Evolutionary conservation across 2,113 vertebrate genomes (phyloP).

Genomic region (Paedocypris sp.): DNA sequence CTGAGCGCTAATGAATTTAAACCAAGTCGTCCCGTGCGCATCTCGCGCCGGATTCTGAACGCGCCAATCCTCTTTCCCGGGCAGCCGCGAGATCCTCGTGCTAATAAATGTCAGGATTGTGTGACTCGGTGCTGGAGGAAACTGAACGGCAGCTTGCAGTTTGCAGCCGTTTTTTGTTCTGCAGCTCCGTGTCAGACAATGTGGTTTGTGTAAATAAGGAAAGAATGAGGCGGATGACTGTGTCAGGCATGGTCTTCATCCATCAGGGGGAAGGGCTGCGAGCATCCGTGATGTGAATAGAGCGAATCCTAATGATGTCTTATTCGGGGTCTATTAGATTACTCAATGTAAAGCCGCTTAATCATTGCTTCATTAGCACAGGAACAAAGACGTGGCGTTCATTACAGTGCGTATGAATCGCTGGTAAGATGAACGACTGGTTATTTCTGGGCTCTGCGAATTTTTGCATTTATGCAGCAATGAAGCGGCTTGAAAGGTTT

Average conservation of each 20-base stretch:
- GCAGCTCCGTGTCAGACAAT: neutral
- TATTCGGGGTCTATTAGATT: slow-evolving; percentile 30
- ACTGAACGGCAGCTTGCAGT: no score
- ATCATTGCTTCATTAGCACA: slow-evolving; percentile 25
- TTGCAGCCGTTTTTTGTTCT: no score
- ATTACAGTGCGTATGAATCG: slow-evolving; percentile 9
- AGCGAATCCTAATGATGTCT: slow-evolving; percentile 16
- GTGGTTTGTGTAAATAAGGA: neutral
- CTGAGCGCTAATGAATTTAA: no score
- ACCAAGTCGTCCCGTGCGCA: no score
- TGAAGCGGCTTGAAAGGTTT: no score
- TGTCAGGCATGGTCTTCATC: neutral
- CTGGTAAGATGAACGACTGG: neutral
- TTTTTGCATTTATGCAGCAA: no score
- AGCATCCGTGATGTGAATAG: slow-evolving; percentile 2
- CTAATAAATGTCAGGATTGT: no score
- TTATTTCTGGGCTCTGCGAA: neutral
- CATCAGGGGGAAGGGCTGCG: neutral
- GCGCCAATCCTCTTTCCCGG: no score
- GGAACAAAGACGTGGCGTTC: slow-evolving; percentile 17
- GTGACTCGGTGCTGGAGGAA: no score
- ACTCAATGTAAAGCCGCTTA: slow-evolving; percentile 32
- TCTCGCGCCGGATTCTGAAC: no score
- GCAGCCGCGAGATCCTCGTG: no score
- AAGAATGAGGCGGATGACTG: neutral